Conservation (phyloP, 2,888 invertebrate genomes). For the Galerucella pusilla region DNA sequence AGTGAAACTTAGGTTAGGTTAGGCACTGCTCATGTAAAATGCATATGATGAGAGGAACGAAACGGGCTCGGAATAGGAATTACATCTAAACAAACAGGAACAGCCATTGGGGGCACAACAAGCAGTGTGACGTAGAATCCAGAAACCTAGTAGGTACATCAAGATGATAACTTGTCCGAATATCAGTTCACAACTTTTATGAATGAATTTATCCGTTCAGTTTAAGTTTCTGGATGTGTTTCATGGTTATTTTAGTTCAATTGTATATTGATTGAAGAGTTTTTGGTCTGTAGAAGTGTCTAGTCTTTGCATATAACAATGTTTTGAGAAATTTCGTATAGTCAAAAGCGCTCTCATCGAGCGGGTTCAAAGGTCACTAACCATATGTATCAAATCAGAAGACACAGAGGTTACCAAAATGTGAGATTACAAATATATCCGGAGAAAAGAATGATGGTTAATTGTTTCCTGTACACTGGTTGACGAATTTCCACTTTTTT, state of each 20-base stretch:
- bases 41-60: constrained; percentile 69
- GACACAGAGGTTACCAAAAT: too few species aligned
- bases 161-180: background rate
- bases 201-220: background rate
- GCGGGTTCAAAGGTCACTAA: too few species aligned
- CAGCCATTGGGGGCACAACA: constrained; percentile 32
- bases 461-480: too few species aligned
- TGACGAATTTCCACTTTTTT: too few species aligned
- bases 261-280: background rate
- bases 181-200: background rate
- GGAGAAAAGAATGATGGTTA: too few species aligned
- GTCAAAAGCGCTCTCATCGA: too few species aligned
- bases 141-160: constrained; percentile 12
- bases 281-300: too few species aligned
- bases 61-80: constrained; percentile 66
- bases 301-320: too few species aligned
- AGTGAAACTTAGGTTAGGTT: constrained; percentile 66
- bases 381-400: too few species aligned
- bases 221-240: background rate
- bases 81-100: constrained; percentile 65
- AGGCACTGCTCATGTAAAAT: constrained; percentile 73
- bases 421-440: too few species aligned
- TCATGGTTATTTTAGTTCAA: background rate
- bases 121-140: constrained; percentile 26
- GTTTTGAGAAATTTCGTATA: too few species aligned